Conservation (phyloP, 1,140 invertebrate genomes). For the Platorchestia sp. region DNA sequence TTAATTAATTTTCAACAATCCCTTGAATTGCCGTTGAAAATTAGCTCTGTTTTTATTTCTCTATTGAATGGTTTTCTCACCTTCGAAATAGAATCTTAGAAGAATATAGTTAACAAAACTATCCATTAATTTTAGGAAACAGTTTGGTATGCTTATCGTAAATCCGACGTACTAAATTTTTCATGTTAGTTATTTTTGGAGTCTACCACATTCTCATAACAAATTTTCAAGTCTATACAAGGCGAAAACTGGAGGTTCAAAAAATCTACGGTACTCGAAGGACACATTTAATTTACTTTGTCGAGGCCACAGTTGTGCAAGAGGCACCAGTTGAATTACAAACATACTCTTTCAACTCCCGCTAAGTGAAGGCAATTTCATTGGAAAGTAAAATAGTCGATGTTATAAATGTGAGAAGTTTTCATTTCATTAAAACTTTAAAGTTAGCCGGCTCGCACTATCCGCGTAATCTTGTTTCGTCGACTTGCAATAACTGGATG, state of each 20-base stretch:
- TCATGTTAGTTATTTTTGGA: not conserved
- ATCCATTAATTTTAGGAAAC: not conserved
- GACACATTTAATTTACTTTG: conserved; percentile 33
- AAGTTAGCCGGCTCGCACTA: conserved; percentile 19
- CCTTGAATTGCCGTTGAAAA: too few species aligned
- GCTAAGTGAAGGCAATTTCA: not conserved
- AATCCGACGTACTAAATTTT: not conserved
- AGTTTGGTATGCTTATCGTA: not conserved
- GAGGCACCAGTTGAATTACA: too few species aligned
- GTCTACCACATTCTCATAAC: not conserved
- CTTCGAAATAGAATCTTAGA: not conserved
- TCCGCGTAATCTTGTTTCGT: conserved; percentile 33
- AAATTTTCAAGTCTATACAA: not conserved
- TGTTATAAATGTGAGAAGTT: not conserved
- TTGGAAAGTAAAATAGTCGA: not conserved
- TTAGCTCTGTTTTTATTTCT: not conserved
- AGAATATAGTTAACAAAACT: not conserved
- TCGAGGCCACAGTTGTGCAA: not conserved
- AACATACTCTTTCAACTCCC: not conserved
- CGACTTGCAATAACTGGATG: conserved; percentile 29
- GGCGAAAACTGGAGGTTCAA: not conserved
- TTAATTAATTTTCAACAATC: too few species aligned
- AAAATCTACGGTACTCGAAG: conserved; percentile 37
- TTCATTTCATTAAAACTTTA: conserved; percentile 21
- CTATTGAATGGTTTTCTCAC: not conserved